Evolutionary conservation across 1,140 invertebrate species (phyloP), one percentile per base, ranked within the genome.

Genomic region (Matsumurasca onukii): DNA sequence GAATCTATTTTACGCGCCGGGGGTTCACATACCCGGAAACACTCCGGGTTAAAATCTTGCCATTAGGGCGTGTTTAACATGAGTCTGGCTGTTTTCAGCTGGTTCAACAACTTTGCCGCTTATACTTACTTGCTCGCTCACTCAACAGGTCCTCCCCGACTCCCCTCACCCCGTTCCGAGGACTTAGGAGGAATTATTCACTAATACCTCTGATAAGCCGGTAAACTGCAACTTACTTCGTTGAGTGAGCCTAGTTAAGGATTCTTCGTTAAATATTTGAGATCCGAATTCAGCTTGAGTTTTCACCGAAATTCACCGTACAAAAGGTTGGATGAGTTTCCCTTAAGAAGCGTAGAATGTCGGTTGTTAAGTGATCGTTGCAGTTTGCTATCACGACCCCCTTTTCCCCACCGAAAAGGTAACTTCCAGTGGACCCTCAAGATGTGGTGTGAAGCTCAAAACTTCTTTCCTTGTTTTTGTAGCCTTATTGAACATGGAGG

Each of bases 191-290:
- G 49, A 52, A 24, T 52, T 52, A 52, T 20, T 52, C 49, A 52
- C 49, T 52, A 52, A 52, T 52, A 15, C 49, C 49, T 5, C 3
- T 5, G 49, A n/a, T 52, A 52, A 52, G 49, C 3, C 49, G 49
- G 3, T 13, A 15, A n/a, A 20, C 49, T 5, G 5, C 49, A 22
- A n/a, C 12, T 52, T 52, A 15, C 13, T 22, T 20, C 22, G 13
- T 52, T 52, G 49, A 52, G 12, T 52, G 22, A 52, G 22, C 12
- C 49, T 52, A 52, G 49, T 52, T 52, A 24, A 22, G 49, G 22
- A 52, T 52, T n/a, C 49, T 52, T 52, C 12, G 12, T 24, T 22
- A 52, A 52, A 52, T 52, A 52, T 52, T 52, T 52, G 49, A 52
- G 12, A 52, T 12, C 9, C 39, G 9, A n/a, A 45, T 45, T 9